Conservation (phyloP, 64 coral and sea anemone genomes). For the Hydrozoanthus tunicans region DNA sequence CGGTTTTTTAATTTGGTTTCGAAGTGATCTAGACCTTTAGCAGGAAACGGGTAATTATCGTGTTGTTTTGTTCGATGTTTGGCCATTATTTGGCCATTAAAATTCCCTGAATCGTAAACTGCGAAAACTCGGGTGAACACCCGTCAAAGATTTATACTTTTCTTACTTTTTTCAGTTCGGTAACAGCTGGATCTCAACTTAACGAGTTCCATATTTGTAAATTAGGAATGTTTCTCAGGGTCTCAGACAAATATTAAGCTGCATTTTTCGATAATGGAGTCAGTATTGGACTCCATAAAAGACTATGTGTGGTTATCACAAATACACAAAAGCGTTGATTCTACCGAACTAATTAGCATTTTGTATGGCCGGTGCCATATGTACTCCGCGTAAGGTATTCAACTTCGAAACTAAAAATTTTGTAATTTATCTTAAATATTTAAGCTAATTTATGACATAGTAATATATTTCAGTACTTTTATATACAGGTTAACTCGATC, state of each 20-base stretch:
- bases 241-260: background rate
- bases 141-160: background rate
- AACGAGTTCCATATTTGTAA: background rate
- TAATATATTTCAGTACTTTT: background rate
- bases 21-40: background rate
- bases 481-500: background rate
- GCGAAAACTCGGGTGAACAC: background rate
- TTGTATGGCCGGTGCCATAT: background rate
- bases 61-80: background rate
- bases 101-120: background rate
- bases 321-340: background rate
- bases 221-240: background rate
- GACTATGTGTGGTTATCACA: background rate
- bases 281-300: background rate
- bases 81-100: background rate
- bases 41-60: constrained; percentile 28
- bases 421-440: background rate
- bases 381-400: too few relatives aligned
- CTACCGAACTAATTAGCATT: background rate
- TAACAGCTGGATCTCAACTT: too few relatives aligned
- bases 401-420: background rate
- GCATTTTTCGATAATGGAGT: background rate
- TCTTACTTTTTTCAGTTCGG: background rate
- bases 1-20: background rate
- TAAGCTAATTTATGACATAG: constrained; percentile 1